Evolutionary conservation across 2,113 vertebrate species (phyloP), one percentile per base, ranked within the genome.

Genomic region (Pavo muticus): DNA sequence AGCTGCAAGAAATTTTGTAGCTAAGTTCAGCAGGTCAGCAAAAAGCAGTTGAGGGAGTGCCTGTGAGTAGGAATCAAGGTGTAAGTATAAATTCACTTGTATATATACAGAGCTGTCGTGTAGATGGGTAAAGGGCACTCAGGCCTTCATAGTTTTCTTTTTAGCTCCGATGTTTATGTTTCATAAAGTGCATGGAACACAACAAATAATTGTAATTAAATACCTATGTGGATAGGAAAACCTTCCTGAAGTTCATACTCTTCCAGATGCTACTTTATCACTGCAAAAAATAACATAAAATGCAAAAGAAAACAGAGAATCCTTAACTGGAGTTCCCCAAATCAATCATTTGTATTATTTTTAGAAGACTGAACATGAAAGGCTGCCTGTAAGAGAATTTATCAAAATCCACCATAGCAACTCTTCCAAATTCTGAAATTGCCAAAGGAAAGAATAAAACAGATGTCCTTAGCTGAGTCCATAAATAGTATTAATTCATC

Each of bases 121-220:
- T 8, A 74, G 37, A 9, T 47, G 8, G 8, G 6, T 42, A 75
- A 92, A 88, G 18, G 48, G 11, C 35, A 48, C 10, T 63, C 25
- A 63, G 6, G 11, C 8, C 65, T 56, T 69, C 63, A 68, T 4
- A 17, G 11, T 65, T 91, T 74, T 92, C 35, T 72, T 40, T 30
- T 35, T 11, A 69, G 7, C 5, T 64, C 0, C 0, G 6, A 13
- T 14, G 3, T 44, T 37, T 77, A 0, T 82, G 84, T 89, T 75
- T 32, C 9, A 77, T 57, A 14, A 69, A 86, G 13, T 18, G 83
- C 6, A 3, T 24, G 52, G 29, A 75, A 72, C 19, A 39, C 4
- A 72, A 82, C 5, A 84, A 86, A 42, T 69, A 45, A 40, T 56
- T 78, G 39, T 29, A 57, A 47, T 47, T 21, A 72, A 25, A 74